Conservation (phyloP, 2,888 invertebrate genomes). For the Tricholauxania praeusta region DNA sequence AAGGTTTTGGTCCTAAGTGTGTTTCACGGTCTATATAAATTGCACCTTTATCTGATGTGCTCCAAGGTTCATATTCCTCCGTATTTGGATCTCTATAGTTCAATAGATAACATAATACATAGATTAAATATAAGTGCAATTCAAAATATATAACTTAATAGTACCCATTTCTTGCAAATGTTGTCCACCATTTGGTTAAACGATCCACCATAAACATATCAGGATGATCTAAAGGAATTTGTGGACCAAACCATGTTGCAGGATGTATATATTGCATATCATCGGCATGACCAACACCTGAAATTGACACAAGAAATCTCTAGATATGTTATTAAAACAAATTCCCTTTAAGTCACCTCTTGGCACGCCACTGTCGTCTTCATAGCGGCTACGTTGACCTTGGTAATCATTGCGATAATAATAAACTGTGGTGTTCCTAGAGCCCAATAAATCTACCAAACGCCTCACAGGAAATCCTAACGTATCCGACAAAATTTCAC, state of each 20-base stretch:
- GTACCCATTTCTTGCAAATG: conserved; percentile 64
- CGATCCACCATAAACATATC: conserved; percentile 67
- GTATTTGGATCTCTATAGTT: not conserved
- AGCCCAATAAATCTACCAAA: conserved; percentile 71
- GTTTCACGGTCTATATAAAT: conserved; percentile 50
- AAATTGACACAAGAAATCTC: not conserved
- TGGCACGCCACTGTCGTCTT: conserved; percentile 66
- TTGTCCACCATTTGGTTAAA: conserved; percentile 63
- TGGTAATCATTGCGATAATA: conserved; percentile 73
- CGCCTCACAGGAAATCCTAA: conserved; percentile 73
- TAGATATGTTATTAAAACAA: too few species aligned
- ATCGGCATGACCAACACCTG: conserved; percentile 57
- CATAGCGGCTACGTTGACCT: conserved; percentile 71
- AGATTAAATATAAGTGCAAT: conserved; percentile 29
- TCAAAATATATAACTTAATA: conserved; percentile 35
- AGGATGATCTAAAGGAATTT: conserved; percentile 55
- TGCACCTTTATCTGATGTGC: conserved; percentile 42
- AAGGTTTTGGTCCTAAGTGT: conserved; percentile 45
- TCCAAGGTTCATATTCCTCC: conserved; percentile 45
- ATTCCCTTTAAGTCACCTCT: conserved; percentile 45
- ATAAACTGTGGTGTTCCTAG: conserved; percentile 70
- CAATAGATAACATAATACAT: too few species aligned
- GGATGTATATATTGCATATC: conserved; percentile 59
- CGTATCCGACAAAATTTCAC: conserved; percentile 71
- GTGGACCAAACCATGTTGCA: conserved; percentile 53